These are phyloP conservation scores for Syngnathus scovelli DNA, from an alignment of 2,113 vertebrate genomes.

Conservation along the genomic window DNA sequence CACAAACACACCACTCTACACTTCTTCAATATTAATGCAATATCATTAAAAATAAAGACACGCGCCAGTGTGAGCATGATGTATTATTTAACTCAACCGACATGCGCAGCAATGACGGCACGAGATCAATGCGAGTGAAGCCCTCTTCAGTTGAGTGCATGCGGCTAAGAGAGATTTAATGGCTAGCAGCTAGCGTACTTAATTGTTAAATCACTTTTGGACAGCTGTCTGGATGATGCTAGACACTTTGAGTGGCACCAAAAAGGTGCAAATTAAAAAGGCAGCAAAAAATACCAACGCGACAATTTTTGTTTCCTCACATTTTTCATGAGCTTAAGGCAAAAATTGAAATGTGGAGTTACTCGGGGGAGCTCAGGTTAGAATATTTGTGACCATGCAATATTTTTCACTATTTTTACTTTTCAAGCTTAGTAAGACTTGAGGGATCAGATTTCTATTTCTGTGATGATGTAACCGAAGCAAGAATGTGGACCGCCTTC, in stretches of 20 bases:
- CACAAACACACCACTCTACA: neutral
- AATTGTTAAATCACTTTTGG: constrained; percentile 41
- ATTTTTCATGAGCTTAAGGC: too few relatives aligned
- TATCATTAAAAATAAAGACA: neutral
- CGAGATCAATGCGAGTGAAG: constrained; percentile 30
- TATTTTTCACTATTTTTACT: too few relatives aligned
- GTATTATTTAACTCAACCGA: constrained; percentile 36
- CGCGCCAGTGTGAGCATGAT: constrained; percentile 10
- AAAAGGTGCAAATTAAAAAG: constrained; percentile 27
- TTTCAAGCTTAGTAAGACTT: too few relatives aligned
- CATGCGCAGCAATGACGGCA: constrained; percentile 21
- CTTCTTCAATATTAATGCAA: neutral
- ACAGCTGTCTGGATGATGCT: constrained; percentile 37
- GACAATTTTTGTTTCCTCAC: too few relatives aligned
- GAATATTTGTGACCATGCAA: too few relatives aligned
- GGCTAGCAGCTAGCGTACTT: constrained; percentile 14
- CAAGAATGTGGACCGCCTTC: too few relatives aligned
- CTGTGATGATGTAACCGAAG: too few relatives aligned
- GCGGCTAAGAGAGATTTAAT: constrained; percentile 29
- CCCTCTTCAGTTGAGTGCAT: constrained; percentile 27
- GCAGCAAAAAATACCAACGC: too few relatives aligned
- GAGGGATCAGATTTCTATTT: too few relatives aligned
- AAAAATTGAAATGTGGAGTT: too few relatives aligned
- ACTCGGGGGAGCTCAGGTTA: too few relatives aligned
- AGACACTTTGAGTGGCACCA: constrained; percentile 10